Percentiles rank a stretch among this genome's conserved stretches.
Evolutionary conservation across 2,888 invertebrate species (phyloP).

Genomic region (Platycnemis pennipes): DNA sequence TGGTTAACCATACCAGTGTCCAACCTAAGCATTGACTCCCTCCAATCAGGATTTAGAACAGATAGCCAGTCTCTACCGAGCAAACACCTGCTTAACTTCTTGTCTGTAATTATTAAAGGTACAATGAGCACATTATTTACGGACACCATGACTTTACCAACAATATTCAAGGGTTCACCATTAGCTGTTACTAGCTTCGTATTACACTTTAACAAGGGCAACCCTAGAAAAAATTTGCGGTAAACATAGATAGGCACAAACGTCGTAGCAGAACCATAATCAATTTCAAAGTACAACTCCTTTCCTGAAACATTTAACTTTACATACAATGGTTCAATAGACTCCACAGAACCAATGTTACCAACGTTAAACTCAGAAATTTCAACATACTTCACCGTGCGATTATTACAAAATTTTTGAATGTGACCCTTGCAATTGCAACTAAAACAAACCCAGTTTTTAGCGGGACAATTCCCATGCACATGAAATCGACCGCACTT

Average conservation of each 20-base stretch:
- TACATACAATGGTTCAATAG: not conserved
- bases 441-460: too few species aligned
- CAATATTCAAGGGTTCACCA: not conserved
- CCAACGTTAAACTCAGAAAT: too few species aligned
- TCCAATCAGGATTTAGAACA: not conserved
- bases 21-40: not conserved
- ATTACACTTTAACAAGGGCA: not conserved
- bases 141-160: not conserved
- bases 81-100: not conserved
- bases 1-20: not conserved
- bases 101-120: not conserved
- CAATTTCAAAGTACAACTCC: not conserved
- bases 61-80: not conserved
- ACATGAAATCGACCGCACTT: too few species aligned
- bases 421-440: too few species aligned
- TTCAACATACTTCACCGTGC: too few species aligned
- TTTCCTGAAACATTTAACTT: not conserved
- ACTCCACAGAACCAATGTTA: too few species aligned
- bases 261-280: not conserved
- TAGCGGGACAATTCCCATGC: too few species aligned
- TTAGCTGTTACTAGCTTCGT: not conserved
- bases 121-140: not conserved
- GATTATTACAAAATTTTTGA: too few species aligned
- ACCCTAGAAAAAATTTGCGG: not conserved
- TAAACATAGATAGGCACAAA: not conserved